A percentile compares a stretch with the other conserved stretches of the same genome.
These are phyloP conservation scores for Rhinoptilus africanus DNA, from an alignment of 2,113 vertebrate species.

Conservation along the genomic window DNA sequence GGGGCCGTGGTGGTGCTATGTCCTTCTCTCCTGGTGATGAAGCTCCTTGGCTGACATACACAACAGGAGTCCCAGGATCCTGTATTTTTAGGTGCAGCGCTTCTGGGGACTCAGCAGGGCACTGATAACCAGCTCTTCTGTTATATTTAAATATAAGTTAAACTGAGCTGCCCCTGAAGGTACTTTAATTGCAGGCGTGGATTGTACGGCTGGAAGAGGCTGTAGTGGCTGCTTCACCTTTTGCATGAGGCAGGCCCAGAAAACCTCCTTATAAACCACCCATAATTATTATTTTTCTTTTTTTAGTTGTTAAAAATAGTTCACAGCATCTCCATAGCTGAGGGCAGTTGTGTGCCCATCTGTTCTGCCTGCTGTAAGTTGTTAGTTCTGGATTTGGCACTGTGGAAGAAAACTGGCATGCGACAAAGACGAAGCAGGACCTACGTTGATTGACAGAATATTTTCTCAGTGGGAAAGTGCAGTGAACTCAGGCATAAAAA, in stretches of 20 bases:
- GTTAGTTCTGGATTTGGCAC: conserved; percentile 44
- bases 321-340: conserved; percentile 13
- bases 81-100: background rate
- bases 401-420: conserved; percentile 15
- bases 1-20: background rate
- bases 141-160: background rate
- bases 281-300: background rate
- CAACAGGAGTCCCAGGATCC: background rate
- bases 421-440: conserved; percentile 1
- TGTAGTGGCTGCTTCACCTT: background rate
- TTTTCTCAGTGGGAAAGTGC: conserved; percentile 46
- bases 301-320: conserved; percentile 19
- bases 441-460: conserved; percentile 6
- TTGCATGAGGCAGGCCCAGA: background rate
- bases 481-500: conserved; percentile 24
- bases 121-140: background rate
- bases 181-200: background rate
- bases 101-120: background rate
- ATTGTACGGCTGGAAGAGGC: background rate
- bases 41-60: accelerated
- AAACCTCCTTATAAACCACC: background rate
- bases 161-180: background rate
- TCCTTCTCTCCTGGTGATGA: background rate
- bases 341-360: conserved; percentile 50
- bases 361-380: conserved; percentile 41